These are phyloP conservation scores for Labia minor DNA, from an alignment of 2,888 invertebrate genomes.

Conservation along the genomic window DNA sequence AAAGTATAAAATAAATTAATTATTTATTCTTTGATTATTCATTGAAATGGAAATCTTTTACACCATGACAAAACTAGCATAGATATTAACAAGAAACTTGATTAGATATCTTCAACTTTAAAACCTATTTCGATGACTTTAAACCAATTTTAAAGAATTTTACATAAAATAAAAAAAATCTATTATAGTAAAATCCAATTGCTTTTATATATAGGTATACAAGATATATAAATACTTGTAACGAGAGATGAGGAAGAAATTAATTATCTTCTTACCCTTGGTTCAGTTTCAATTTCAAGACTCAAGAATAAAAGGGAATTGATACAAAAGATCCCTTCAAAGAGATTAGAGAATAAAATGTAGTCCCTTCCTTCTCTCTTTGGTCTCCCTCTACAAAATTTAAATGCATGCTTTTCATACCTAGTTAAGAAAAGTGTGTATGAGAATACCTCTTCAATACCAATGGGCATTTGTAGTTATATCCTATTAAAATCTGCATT, in stretches of 20 bases:
- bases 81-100: no score
- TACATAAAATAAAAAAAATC: no score
- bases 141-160: no score
- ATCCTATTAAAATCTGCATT: neutral
- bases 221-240: no score
- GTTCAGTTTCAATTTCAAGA: neutral
- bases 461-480: neutral
- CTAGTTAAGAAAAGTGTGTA: neutral
- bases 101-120: no score
- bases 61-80: no score
- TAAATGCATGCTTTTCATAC: neutral
- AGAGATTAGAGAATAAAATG: neutral
- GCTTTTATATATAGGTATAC: no score
- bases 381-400: neutral
- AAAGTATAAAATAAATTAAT: no score
- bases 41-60: no score
- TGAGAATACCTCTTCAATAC: neutral
- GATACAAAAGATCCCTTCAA: slow-evolving; percentile 2
- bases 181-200: no score
- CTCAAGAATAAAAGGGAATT: neutral
- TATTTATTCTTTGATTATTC: no score
- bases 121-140: no score
- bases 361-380: neutral
- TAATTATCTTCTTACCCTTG: neutral
- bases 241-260: neutral